Base-by-base conservation (phyloP, 1,140 invertebrate species). In the Achroia grisella region DNA sequence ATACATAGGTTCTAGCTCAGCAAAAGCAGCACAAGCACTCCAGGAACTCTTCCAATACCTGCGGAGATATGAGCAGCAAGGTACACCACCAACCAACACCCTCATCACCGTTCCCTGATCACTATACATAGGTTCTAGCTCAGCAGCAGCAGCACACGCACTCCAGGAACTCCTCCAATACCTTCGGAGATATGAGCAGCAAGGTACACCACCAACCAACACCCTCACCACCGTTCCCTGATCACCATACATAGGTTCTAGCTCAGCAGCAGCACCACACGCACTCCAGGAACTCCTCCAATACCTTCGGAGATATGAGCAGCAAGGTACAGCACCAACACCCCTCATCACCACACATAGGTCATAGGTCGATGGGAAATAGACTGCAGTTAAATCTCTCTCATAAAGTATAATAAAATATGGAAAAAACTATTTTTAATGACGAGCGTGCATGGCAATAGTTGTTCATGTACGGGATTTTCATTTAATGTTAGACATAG, bases 271-370 rank as follows among this genome's bases (percentile, higher is more conserved):
- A 23, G 17, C 57, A 73, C 44, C 81, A 85, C 57, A 83, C 80
- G 36, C 95, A 97, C 85, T 96, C 94, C 47, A 89, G 95, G 45
- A 97, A 96, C 86, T 95, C 94, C 48, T 96, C 94, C 77, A 96
- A 95, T 87, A 95, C 95, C 51, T 86, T 79, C 13, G 83, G 80
- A 8, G 83, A 87, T 47, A 82, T 86, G 79, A 86, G 82, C 62
- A 86, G 82, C 56, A 87, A 87, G 72, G 85, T 87, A 46, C 2
- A 6, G 2, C 6, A 23, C 17, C 6, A 23, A 6, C 6, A 2
- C n/a, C n/a, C n/a, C n/a, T n/a, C n/a, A n/a, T n/a, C n/a, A n/a
- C n/a, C n/a, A n/a, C n/a, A n/a, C n/a, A n/a, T n/a, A n/a, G n/a
- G n/a, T n/a, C n/a, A n/a, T n/a, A n/a, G n/a, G n/a, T n/a, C n/a